Base-by-base conservation (phyloP, 1,140 invertebrate species). In the Laupala kohalensis region DNA sequence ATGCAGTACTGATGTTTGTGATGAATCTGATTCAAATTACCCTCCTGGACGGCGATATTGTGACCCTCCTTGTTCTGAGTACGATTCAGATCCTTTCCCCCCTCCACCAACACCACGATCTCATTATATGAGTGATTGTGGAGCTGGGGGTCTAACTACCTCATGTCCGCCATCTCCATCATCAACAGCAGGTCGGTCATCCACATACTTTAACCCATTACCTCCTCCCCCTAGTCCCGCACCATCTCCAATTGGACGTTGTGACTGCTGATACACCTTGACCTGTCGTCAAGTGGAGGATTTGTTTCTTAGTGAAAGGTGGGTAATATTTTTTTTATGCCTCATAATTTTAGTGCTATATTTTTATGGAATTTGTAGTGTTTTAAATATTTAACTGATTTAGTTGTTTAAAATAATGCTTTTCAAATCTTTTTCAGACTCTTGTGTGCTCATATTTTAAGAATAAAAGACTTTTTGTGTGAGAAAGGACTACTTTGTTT, bases 1-100 rank as follows among this genome's bases (percentile, higher is more conserved):
- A 0, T 96, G 94, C 79, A 94, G 92, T 75, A 97, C 95, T 3
- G 95, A 97, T 79, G 91, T 96, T 13, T 95, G 92, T 79, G 92
- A 95, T 77, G 94, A 96, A 76, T 92, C 90, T 4, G 92, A 94
- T 77, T 88, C 85, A 65, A 88, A 89, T 77, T 89, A 89, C 76
- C 84, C 81, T 13, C 82, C 80, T 12, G 23, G 73, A 66, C 73
- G 13, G 76, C 72, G 74, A 77, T 74, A 65, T 74, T 74, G 73
- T 66, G 77, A 76, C 64, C 70, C 77, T 67, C 71, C 78, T 64
- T 77, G 79, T 71, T 85, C 87, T 71, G 88, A 88, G 74, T 87
- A 86, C 74, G 89, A 91, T 75, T 82, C 80, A 37, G 84, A 86
- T 72, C 88, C 90, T 1, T 89, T 88, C 77, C 89, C 91, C 13